A percentile compares a stretch with the other conserved stretches of the same genome.
phyloP scores from a whole-genome alignment of 2,113 vertebrate species.

The Clupea harengus region DNA sequence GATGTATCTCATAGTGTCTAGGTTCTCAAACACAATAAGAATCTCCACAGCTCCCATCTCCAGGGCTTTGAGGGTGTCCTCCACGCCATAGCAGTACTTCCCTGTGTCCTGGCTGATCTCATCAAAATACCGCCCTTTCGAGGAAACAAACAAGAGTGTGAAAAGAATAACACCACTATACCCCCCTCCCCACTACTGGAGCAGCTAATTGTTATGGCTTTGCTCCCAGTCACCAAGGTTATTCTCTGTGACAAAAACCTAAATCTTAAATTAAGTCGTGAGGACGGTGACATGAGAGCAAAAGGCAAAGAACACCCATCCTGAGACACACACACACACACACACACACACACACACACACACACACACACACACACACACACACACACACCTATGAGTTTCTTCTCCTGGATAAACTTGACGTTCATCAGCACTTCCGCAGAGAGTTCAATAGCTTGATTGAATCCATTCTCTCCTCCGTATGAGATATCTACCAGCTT shows the following conservation, averaged over 20 bases:
- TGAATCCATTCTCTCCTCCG: conserved; percentile 98
- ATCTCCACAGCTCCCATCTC: conserved; percentile 99
- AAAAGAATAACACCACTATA: neutral
- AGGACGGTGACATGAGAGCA: neutral
- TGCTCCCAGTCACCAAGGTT: neutral
- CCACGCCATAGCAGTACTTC: conserved; percentile 98
- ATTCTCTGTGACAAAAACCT: neutral
- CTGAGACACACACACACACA: neutral
- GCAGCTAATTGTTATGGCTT: neutral
- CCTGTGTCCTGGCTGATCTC: conserved; percentile 99
- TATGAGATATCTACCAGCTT: conserved; percentile 99
- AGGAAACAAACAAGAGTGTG: neutral
- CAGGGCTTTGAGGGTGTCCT: conserved; percentile 97
- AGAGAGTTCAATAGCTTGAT: conserved; percentile 98
- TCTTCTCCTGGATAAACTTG: conserved; percentile 99
- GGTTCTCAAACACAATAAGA: conserved; percentile 98
- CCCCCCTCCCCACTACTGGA: neutral
- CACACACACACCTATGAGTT: conserved; percentile 88
- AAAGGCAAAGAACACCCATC: neutral
- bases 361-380: neutral
- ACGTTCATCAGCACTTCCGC: conserved; percentile 98
- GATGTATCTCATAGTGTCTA: conserved; percentile 99
- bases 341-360: too few species aligned
- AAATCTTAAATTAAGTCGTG: neutral
- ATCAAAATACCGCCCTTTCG: conserved; percentile 92